These are phyloP conservation scores for Neotoxoptera formosana DNA, from an alignment of 1,140 invertebrate genomes.

Conservation along the genomic window DNA sequence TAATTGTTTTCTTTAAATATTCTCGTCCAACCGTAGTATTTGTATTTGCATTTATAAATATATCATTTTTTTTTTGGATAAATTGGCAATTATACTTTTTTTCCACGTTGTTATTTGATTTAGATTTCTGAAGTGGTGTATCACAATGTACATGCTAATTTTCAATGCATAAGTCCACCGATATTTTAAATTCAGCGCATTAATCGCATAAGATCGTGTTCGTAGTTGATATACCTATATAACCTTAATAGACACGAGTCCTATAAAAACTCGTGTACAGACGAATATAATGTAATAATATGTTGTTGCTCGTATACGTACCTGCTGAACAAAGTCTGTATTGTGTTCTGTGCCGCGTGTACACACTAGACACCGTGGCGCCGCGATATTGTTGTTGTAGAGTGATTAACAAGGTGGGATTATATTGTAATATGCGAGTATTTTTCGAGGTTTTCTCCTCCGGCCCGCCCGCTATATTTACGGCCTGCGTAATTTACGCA, in stretches of 20 bases:
- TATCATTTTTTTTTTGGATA: background rate
- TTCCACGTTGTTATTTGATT: background rate
- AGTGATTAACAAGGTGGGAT: constrained; percentile 4
- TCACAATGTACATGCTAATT: background rate
- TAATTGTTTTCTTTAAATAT: too few species aligned
- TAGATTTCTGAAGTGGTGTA: background rate
- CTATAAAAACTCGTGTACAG: too few species aligned
- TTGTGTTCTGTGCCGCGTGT: background rate
- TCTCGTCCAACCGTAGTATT: background rate
- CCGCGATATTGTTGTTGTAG: background rate
- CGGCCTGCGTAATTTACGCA: background rate
- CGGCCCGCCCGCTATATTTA: background rate
- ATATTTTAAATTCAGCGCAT: background rate
- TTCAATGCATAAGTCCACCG: background rate
- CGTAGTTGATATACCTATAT: too few species aligned
- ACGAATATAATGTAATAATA: too few species aligned
- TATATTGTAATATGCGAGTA: background rate
- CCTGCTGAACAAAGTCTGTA: too few species aligned
- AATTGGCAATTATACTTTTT: background rate
- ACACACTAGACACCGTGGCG: too few species aligned
- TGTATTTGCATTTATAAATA: too few species aligned
- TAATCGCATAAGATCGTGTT: too few species aligned
- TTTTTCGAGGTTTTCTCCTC: background rate
- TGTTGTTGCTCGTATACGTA: too few species aligned
- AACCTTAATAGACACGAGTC: too few species aligned